Base-by-base conservation (phyloP, 2,797 vertebrate genomes). In the Sphaeramia orbicularis region DNA sequence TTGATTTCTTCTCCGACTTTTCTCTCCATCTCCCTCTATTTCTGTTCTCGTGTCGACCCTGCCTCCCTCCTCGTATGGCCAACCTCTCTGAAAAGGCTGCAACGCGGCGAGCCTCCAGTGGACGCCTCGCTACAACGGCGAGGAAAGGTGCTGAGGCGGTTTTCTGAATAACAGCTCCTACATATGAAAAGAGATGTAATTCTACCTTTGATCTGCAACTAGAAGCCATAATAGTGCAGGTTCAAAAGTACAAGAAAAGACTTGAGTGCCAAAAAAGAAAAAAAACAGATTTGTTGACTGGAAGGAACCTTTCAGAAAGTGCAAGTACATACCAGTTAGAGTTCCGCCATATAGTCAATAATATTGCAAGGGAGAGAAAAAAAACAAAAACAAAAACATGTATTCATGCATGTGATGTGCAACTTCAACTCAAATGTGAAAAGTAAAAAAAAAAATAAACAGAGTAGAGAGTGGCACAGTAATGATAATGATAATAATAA, bases 151-250 rank as follows among this genome's bases (percentile, higher is more conserved):
- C 60, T 36, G 40, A 85, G 68, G 81, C 48, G 7, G 41, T 74
- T 65, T 74, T 57, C n/a, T 85, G 77, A 87, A 85, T 85, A 90
- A 66, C 76, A 58, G 78, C 71, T 84, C 59, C 81, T 73, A 59
- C 83, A 80, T 85, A 70, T 76, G 75, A 76, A 88, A 85, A 79
- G 80, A 78, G 80, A 84, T 62, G 78, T 71, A 74, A 89, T 83
- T 88, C 71, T 83, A 88, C 86, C 72, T 89, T 87, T 91, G 84
- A 86, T 84, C 78, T 74, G 71, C 74, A 62, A 67, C 74, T 69
- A 78, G 65, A 61, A 83, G 81, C 70, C 71, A 62, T 81, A 86
- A 85, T 81, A 52, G 78, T 50, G 47, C 58, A 18, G 45, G 84
- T 86, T 86, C 78, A 83, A 71, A 76, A 75, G 67, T 81, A 80